Evolutionary conservation across 2,888 invertebrate genomes (phyloP).

Genomic region (Noctua janthe): DNA sequence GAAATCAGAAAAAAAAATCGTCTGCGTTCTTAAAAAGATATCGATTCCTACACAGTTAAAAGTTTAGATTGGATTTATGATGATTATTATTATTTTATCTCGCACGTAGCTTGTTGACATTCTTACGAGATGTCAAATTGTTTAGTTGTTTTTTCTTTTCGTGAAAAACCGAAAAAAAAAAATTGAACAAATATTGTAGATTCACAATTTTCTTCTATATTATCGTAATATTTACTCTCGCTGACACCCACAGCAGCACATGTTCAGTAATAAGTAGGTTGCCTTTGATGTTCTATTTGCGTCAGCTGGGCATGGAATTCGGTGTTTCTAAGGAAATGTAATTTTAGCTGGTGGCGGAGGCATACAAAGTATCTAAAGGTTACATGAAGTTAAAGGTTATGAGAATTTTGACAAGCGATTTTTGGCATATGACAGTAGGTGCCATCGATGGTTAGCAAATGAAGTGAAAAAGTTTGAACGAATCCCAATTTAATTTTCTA

Average conservation of each 20-base stretch:
- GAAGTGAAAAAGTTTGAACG: not conserved
- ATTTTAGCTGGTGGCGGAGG: constrained; percentile 15
- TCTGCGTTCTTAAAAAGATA: not conserved
- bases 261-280: constrained; percentile 35
- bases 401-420: not conserved
- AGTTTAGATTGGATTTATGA: not conserved
- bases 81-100: too few relatives aligned
- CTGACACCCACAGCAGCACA: constrained; percentile 20
- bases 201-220: not conserved
- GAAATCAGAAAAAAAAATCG: not conserved
- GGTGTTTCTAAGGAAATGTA: constrained; percentile 47
- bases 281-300: constrained; percentile 54
- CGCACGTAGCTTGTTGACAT: not conserved
- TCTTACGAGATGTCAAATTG: not conserved
- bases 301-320: constrained; percentile 19
- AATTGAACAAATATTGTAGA: not conserved
- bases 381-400: not conserved
- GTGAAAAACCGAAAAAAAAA: not conserved
- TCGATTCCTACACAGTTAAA: too few relatives aligned
- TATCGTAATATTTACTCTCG: constrained; percentile 16
- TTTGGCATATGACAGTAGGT: not conserved
- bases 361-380: not conserved
- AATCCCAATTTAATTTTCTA: not conserved
- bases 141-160: not conserved
- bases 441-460: not conserved